Evolutionary conservation across 2,888 invertebrate species (phyloP), one percentile per base, ranked within the genome.

Genomic region (Ectemnius lituratus): DNA sequence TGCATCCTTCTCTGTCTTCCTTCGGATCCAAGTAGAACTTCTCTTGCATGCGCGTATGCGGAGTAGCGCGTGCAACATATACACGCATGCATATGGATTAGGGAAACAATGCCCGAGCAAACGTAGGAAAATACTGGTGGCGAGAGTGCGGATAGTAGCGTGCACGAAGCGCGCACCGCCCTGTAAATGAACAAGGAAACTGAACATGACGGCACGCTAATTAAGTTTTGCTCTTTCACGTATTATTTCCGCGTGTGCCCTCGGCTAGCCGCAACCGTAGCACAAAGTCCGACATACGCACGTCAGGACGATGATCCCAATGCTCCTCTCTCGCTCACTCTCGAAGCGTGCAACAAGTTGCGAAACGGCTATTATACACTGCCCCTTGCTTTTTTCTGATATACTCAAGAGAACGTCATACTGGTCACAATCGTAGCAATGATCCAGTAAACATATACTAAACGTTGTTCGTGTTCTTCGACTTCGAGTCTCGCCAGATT

Each of bases 341-440:
- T 59, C 18, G 65, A 18, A 61, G 23, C 57, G 75, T 68, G 84
- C 84, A 84, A 84, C 84, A 84, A 84, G 84, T 84, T 84, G 80
- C 75, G 79, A 80, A 71, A 76, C 75, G 76, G 75, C 37, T 37
- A 11, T 37, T 37, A 37, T 37, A 37, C 37, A 37, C 73, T 69
- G 67, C 62, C 47, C 57, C 58, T 57, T 16, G 14, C 37, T 56
- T 67, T 73, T 62, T 68, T 76, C 66, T 49, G 37, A 37, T 61
- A 57, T 74, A 67, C 60, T 6, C 62, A 27, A 23, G 0, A 18
- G 47, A 20, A 16, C n/a, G 20, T 37, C 27, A 46, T 49, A 27
- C 27, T 27, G 20, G 14, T 49, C 14, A 62, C 14, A 14, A 57
- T 27, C 23, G 23, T 47, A 14, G n/a, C 16, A 61, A 18, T 14